These are phyloP conservation scores for Lordiphosa mommai DNA, from an alignment of 1,140 invertebrate species.

Conservation along the genomic window DNA sequence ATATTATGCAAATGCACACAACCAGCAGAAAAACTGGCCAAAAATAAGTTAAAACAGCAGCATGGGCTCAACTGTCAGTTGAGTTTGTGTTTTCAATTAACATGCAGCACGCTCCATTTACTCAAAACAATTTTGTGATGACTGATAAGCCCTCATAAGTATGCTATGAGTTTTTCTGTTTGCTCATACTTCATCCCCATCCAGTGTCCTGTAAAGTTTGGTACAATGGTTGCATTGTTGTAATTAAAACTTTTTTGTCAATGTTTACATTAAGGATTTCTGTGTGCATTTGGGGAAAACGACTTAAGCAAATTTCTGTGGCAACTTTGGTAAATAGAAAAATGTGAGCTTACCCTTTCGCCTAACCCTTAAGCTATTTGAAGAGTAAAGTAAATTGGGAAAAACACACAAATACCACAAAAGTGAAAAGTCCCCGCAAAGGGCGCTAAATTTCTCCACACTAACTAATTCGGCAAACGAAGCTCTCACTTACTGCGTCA, in stretches of 20 bases:
- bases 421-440: too few relatives aligned
- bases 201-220: slow-evolving; percentile 19
- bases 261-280: slow-evolving; percentile 47
- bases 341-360: not conserved
- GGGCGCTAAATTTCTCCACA: too few relatives aligned
- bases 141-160: slow-evolving; percentile 45
- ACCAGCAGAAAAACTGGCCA: slow-evolving; percentile 22
- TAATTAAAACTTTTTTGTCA: slow-evolving; percentile 64
- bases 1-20: slow-evolving; percentile 58
- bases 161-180: slow-evolving; percentile 42
- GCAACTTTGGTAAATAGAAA: not conserved
- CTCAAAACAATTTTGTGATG: not conserved
- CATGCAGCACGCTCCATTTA: slow-evolving; percentile 53
- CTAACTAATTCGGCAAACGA: too few relatives aligned
- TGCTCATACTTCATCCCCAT: not conserved
- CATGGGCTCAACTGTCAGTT: slow-evolving; percentile 22
- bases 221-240: slow-evolving; percentile 55
- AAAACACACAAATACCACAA: not conserved
- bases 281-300: not conserved
- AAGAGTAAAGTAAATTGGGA: not conserved
- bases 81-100: slow-evolving; percentile 52
- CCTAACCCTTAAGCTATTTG: slow-evolving; percentile 4
- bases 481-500: slow-evolving; percentile 39
- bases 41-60: not conserved
- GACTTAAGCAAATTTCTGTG: slow-evolving; percentile 8